These are phyloP conservation scores for Cichladusa arquata DNA, from an alignment of 2,113 vertebrate genomes.

Conservation along the genomic window DNA sequence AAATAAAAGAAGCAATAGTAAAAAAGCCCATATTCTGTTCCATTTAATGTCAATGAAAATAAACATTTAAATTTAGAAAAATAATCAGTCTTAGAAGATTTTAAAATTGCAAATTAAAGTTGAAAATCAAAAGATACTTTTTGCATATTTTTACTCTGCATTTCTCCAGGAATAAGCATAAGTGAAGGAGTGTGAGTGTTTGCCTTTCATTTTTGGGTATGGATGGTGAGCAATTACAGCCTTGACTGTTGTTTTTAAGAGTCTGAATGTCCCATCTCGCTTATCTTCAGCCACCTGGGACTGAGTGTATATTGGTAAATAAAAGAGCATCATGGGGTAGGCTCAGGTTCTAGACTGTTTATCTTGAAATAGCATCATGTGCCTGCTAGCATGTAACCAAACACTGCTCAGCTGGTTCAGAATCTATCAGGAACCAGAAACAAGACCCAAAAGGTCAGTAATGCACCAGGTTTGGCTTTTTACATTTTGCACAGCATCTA, in stretches of 20 bases:
- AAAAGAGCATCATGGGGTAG: neutral
- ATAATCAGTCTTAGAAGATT: neutral
- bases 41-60: neutral
- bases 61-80: neutral
- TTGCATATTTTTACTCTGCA: neutral
- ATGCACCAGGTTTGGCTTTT: neutral
- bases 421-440: neutral
- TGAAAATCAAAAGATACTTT: neutral
- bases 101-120: neutral
- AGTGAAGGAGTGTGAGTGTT: neutral
- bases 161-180: neutral
- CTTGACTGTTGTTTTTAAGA: neutral
- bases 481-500: neutral
- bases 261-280: neutral
- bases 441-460: neutral
- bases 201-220: neutral
- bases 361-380: neutral
- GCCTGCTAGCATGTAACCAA: neutral
- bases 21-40: rapidly evolving
- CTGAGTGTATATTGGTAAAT: neutral
- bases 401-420: neutral
- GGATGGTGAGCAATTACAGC: neutral
- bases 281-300: neutral
- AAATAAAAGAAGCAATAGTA: neutral
- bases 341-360: neutral